These are phyloP conservation scores for Tupaia tana DNA, from an alignment of 2,113 vertebrate genomes.

Conservation along the genomic window DNA sequence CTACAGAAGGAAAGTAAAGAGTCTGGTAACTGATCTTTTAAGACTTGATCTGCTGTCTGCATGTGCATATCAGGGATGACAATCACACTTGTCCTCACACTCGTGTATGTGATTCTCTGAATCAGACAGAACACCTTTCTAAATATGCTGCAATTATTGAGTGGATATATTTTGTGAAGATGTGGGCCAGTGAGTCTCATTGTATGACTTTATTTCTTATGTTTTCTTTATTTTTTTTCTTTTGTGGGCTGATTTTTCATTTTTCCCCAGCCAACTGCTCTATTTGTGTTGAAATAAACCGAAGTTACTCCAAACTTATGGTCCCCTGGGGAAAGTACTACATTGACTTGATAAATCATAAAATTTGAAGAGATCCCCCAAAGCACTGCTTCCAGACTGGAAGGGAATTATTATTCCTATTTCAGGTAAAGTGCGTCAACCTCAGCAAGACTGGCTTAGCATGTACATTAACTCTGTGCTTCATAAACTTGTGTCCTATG, in stretches of 20 bases:
- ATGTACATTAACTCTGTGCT: too few species aligned
- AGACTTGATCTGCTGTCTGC: not conserved
- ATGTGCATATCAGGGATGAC: too few species aligned
- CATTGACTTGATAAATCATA: not conserved
- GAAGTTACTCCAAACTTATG: not conserved
- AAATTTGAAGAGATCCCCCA: not conserved
- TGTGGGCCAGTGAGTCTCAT: not conserved
- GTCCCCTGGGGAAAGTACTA: not conserved
- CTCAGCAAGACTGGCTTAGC: not conserved
- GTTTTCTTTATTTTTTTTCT: not conserved
- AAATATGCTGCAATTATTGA: not conserved
- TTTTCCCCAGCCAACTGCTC: not conserved
- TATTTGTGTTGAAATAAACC: constrained; percentile 24
- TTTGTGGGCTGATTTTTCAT: not conserved
- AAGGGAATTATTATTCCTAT: not conserved
- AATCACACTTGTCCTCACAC: not conserved
- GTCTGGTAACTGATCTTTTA: not conserved
- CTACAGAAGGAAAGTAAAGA: not conserved
- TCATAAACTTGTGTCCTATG: too few species aligned
- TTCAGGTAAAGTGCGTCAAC: not conserved
- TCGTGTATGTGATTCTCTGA: not conserved
- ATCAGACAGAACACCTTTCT: not conserved
- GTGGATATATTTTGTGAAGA: not conserved
- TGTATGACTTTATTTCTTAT: not conserved
- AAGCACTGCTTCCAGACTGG: not conserved